Conservation (phyloP, 64 coral and sea anemone species). For the Stichodactyla helianthus region DNA sequence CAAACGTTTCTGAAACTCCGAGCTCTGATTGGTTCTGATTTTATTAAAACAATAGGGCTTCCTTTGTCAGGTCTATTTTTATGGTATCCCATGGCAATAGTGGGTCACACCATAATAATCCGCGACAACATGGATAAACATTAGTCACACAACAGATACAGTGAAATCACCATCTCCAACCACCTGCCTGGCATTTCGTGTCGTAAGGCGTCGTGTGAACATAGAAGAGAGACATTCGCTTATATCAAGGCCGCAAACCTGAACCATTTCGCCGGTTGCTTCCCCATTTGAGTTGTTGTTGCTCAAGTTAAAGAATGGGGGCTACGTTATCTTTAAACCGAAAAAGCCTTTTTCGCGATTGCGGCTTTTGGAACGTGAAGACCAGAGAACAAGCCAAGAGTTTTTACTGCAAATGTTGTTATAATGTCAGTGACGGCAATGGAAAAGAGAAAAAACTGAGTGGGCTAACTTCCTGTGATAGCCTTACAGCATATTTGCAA, state of each 20-base stretch:
- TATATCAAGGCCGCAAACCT: neutral
- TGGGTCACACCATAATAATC: conserved; percentile 49
- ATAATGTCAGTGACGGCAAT: conserved; percentile 59
- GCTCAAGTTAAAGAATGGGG: conserved; percentile 51
- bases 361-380: conserved; percentile 77
- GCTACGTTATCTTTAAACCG: conserved; percentile 72
- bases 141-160: conserved; percentile 56
- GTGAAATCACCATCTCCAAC: conserved; percentile 57
- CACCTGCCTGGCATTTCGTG: conserved; percentile 61
- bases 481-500: conserved; percentile 81
- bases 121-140: conserved; percentile 52
- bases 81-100: conserved; percentile 38
- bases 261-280: neutral
- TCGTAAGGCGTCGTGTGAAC: conserved; percentile 53
- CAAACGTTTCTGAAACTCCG: neutral
- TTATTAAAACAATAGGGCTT: conserved; percentile 1
- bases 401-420: conserved; percentile 87
- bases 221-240: neutral
- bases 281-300: neutral
- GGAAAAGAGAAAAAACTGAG: conserved; percentile 71
- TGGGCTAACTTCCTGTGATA: conserved; percentile 73
- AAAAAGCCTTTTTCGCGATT: conserved; percentile 71
- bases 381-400: conserved; percentile 63
- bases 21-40: conserved; percentile 31
- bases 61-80: conserved; percentile 49